Percentiles rank a stretch among this genome's conserved stretches.
These are phyloP conservation scores for Neolamprologus hecqui DNA, from an alignment of 2,113 vertebrate genomes.

Conservation along the genomic window DNA sequence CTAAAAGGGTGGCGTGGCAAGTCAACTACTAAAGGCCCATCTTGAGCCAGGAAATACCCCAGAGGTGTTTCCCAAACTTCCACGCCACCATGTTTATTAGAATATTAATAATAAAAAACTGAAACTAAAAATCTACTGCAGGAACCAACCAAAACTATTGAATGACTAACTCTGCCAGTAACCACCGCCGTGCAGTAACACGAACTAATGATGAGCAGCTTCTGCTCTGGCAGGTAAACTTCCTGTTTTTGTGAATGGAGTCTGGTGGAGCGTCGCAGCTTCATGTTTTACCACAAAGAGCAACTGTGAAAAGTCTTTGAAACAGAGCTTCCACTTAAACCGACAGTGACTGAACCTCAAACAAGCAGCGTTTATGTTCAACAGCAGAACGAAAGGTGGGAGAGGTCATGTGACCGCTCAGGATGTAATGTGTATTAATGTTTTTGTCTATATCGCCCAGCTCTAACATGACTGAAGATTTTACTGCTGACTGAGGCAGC, in stretches of 20 bases:
- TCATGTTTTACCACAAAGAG: background rate
- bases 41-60: background rate
- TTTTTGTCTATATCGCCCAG: background rate
- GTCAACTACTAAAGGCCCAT: background rate
- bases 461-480: background rate
- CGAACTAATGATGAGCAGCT: background rate
- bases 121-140: background rate
- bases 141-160: fast-evolving
- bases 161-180: background rate
- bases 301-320: background rate
- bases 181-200: background rate
- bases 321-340: background rate
- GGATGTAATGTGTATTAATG: background rate
- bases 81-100: background rate
- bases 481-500: background rate
- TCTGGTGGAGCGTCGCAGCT: background rate
- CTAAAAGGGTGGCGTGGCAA: background rate
- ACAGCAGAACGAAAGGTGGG: fast-evolving
- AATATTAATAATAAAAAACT: background rate
- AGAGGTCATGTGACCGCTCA: fast-evolving
- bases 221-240: background rate
- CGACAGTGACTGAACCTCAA: background rate
- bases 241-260: background rate
- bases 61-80: background rate
- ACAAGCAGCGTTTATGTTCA: background rate